Evolutionary conservation across 2,797 vertebrate genomes (phyloP), one percentile per base, ranked within the genome.

Genomic region (Falco novaeseelandiae): DNA sequence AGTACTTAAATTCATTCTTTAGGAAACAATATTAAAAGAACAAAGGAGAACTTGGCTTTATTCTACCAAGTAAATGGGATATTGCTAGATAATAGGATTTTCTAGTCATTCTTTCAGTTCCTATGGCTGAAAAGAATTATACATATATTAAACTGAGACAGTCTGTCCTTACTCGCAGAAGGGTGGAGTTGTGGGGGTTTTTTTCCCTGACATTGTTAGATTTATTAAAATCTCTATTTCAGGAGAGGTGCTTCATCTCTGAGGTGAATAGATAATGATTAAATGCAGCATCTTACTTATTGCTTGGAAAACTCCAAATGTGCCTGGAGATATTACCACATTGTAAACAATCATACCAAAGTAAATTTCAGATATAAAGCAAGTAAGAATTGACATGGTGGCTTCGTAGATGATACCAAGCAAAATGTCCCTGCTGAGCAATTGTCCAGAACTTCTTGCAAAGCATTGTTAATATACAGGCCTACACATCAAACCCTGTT

Each of bases 221-320:
- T 96, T 95, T 96, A 95, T 96, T 95, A 93, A 95, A 89, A 77
- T 84, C 89, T 96, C 86, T 70, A 5, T 97, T 94, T 96, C 79
- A 81, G 79, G 44, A 87, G 52, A 92, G 23, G 18, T 55, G 18
- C 49, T 67, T 14, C 42, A 61, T 92, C 83, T 87, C 48, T 34
- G 16, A 77, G 73, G 51, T 85, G 52, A 70, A 79, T 67, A 94
- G 93, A 25, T 42, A 81, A 38, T 26, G 32, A 66, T 89, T 87
- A 92, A 93, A 97, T 91, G 70, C 38, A 91, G 65, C 58, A 51
- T 72, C 63, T 72, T 80, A 38, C 27, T 78, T 88, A 72, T 61
- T 95, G 95, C 38, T 63, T 94, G 80, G 42, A 89, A 85, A 87
- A 54, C 34, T 74, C 42, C 55, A 87, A 94, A 93, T 66, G 69